These are phyloP conservation scores for Mesoclemmys tuberculata DNA, from an alignment of 2,113 vertebrate genomes.

Conservation along the genomic window DNA sequence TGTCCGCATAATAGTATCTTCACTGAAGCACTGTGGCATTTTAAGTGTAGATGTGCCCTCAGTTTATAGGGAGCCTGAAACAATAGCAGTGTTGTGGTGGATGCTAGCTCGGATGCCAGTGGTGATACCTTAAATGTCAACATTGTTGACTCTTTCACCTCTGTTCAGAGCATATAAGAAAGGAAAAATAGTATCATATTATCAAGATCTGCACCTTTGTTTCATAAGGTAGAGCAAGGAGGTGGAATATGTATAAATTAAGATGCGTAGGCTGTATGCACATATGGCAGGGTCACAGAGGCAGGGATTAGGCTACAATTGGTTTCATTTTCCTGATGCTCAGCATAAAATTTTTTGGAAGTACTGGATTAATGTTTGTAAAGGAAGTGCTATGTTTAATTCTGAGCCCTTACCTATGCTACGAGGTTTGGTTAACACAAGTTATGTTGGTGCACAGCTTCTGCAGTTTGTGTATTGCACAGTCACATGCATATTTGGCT, in stretches of 20 bases:
- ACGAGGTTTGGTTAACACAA: not conserved
- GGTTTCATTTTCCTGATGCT: not conserved
- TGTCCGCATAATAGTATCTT: not conserved
- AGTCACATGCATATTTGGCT: too few species aligned
- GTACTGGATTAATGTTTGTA: not conserved
- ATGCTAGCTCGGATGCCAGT: slow-evolving; percentile 17
- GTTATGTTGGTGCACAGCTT: not conserved
- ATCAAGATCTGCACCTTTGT: not conserved
- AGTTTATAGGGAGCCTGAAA: not conserved
- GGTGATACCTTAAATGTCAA: slow-evolving; percentile 5
- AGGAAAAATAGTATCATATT: not conserved
- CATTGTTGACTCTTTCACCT: slow-evolving; percentile 16
- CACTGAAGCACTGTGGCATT: not conserved
- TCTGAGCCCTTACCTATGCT: too few species aligned
- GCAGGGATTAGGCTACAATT: not conserved
- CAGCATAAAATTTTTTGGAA: not conserved
- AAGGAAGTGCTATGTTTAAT: not conserved
- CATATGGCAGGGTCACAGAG: not conserved
- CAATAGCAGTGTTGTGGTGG: not conserved
- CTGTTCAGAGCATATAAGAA: not conserved
- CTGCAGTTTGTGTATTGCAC: too few species aligned
- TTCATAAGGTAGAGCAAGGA: not conserved
- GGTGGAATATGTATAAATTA: not conserved
- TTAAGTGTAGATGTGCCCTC: too few species aligned
- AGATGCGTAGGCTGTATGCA: not conserved